Evolutionary conservation across 2,888 invertebrate genomes (phyloP).

Genomic region (Cantharis nigra): DNA sequence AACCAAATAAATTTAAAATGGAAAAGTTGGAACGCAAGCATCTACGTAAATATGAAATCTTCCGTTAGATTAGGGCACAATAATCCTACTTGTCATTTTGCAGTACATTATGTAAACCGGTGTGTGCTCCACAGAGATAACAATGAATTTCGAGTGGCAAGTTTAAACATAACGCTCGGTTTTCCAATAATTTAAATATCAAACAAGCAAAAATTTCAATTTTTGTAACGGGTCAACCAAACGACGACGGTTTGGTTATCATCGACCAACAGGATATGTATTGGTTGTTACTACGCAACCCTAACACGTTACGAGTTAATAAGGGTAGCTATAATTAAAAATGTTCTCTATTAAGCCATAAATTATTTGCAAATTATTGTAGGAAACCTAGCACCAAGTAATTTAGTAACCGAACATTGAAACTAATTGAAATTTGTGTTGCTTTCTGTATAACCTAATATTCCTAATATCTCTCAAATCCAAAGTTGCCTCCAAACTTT

Average conservation of each 20-base stretch:
- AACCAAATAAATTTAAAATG: background rate
- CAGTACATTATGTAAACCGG: background rate
- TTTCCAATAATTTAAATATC: background rate
- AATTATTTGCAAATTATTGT: background rate
- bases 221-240: background rate
- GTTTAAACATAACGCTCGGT: background rate
- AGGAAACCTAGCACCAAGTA: constrained; percentile 10
- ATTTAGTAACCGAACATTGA: constrained; percentile 19
- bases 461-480: constrained; percentile 9
- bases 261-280: background rate
- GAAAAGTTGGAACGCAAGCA: background rate
- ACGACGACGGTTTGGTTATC: background rate
- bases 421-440: constrained; percentile 24
- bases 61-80: background rate
- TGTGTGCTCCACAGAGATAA: background rate
- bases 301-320: background rate
- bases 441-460: constrained; percentile 21
- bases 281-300: background rate
- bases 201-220: background rate
- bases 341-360: background rate
- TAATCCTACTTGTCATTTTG: background rate
- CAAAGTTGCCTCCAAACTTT: constrained; percentile 13
- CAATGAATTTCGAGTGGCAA: background rate
- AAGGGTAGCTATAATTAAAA: background rate
- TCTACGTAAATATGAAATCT: background rate